A percentile compares a stretch with the other conserved stretches of the same genome.
These are phyloP conservation scores for Stenotaenia linearis DNA, from an alignment of 2,888 invertebrate species.

Conservation along the genomic window DNA sequence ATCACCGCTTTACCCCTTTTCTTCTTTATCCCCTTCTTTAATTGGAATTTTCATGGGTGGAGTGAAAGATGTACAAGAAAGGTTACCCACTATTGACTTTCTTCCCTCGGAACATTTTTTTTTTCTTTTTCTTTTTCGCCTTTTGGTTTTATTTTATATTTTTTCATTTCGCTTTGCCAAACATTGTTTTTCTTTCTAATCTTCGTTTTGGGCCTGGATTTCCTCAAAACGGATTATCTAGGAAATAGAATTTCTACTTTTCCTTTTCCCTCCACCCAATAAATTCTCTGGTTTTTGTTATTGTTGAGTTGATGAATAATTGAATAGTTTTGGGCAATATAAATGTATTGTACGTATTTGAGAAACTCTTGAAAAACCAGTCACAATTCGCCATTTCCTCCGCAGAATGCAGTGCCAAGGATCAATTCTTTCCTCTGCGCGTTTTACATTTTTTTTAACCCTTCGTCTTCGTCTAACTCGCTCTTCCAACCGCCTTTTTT, in stretches of 20 bases:
- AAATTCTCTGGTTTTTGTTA: neutral
- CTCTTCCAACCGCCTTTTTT: neutral
- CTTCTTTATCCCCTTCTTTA: neutral
- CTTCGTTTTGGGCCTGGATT: neutral
- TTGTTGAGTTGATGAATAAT: neutral
- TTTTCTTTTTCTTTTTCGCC: neutral
- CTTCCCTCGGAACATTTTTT: neutral
- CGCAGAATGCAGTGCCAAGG: neutral
- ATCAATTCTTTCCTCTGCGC: neutral
- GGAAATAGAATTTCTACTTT: neutral
- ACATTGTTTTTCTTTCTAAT: neutral
- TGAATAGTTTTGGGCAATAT: neutral
- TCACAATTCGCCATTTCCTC: neutral
- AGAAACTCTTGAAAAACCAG: neutral
- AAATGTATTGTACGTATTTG: neutral
- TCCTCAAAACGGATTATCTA: neutral
- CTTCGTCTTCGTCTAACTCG: neutral
- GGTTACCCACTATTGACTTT: neutral
- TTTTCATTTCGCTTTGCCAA: no score
- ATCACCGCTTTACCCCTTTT: neutral
- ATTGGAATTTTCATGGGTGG: neutral
- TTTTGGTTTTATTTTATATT: neutral
- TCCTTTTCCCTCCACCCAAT: neutral
- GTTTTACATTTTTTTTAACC: neutral
- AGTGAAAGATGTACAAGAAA: neutral